Evolutionary conservation across 1,140 invertebrate species (phyloP).

Genomic region (Oscheius sp.): DNA sequence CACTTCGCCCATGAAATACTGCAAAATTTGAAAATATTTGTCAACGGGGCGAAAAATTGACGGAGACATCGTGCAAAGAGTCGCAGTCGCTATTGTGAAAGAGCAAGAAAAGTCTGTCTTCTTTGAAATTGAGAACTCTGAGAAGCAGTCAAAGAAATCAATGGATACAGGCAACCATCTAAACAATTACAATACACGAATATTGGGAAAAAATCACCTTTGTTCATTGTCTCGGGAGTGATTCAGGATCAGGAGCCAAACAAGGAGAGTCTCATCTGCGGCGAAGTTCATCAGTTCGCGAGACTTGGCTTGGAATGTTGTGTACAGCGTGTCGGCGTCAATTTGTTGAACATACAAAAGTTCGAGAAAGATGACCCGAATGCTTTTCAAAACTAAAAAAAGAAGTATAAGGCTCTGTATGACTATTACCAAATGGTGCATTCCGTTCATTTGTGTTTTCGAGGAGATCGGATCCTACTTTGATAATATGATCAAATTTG

Average conservation of each 20-base stretch:
- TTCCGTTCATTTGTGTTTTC: not conserved
- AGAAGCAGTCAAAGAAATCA: conserved; percentile 11
- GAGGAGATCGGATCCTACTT: not conserved
- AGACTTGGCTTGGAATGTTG: not conserved
- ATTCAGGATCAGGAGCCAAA: conserved; percentile 8
- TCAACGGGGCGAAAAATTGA: conserved; percentile 1
- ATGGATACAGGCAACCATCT: not conserved
- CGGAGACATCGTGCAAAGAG: conserved; percentile 3
- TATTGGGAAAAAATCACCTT: not conserved
- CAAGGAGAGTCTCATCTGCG: not conserved
- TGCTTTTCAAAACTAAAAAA: not conserved
- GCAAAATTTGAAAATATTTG: not conserved
- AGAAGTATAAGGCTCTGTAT: not conserved
- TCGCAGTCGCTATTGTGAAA: not conserved
- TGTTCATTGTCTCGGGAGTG: not conserved
- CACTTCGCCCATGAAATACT: not conserved
- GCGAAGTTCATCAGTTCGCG: not conserved
- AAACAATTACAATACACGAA: not conserved
- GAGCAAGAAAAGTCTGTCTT: not conserved
- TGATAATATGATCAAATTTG: conserved; percentile 5
- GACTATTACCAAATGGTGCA: not conserved
- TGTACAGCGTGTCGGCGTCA: not conserved
- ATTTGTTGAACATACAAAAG: conserved; percentile 11
- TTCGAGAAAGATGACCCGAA: not conserved
- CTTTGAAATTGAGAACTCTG: not conserved